A percentile compares a stretch with the other conserved stretches of the same genome.
These are phyloP conservation scores for Stichopus horrens DNA, from an alignment of 53 echinoderm and acorn worm genomes.

Conservation along the genomic window DNA sequence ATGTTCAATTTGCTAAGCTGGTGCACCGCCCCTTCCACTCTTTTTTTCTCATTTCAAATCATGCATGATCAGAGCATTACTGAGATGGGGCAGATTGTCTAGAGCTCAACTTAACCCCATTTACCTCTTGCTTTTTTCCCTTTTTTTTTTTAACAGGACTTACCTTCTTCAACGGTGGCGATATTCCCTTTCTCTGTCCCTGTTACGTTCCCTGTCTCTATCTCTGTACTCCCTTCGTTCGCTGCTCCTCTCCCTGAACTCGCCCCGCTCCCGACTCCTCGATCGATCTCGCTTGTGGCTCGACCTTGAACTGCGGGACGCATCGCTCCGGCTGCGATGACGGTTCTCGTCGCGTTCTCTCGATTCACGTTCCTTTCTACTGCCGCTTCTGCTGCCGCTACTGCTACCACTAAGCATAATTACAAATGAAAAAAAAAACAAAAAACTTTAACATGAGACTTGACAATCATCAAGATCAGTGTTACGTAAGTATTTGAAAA, in stretches of 20 bases:
- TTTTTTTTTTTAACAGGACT: too few relatives aligned
- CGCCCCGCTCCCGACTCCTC: conserved; percentile 72
- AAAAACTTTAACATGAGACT: background rate
- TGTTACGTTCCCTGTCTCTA: conserved; percentile 70
- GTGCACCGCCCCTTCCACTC: too few relatives aligned
- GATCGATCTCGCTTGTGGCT: conserved; percentile 87
- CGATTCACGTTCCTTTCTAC: conserved; percentile 79
- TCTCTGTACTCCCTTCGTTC: conserved; percentile 78
- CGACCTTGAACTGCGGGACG: conserved; percentile 77
- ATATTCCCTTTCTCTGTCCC: conserved; percentile 64
- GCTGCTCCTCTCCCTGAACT: conserved; percentile 84
- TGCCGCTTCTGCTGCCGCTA: conserved; percentile 37
- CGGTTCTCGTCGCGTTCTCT: conserved; percentile 77
- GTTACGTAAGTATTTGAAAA: background rate
- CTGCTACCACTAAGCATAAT: background rate
- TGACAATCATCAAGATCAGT: background rate
- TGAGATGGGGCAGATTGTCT: too few relatives aligned
- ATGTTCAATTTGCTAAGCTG: too few relatives aligned
- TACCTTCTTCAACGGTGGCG: conserved; percentile 65
- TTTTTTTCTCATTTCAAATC: too few relatives aligned
- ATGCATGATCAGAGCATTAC: too few relatives aligned
- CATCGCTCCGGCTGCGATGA: conserved; percentile 70
- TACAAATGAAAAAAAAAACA: background rate
- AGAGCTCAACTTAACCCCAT: too few relatives aligned
- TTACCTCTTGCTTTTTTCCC: too few relatives aligned